phyloP scores from a whole-genome alignment of 2,797 vertebrate species.

The Lutjanus argentimaculatus region DNA sequence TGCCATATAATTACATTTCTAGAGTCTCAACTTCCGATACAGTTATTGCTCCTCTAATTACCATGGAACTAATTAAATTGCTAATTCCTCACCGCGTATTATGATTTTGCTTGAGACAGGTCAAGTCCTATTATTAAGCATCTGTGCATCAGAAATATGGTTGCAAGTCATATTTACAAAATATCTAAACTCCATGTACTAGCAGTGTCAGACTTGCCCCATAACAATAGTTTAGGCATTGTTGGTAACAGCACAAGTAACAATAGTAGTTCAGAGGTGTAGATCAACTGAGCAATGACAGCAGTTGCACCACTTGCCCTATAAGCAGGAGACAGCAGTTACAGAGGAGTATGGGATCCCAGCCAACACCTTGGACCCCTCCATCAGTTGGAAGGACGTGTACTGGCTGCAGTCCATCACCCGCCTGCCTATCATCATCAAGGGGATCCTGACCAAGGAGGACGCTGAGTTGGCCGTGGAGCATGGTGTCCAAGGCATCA shows the following conservation, averaged over 20 bases:
- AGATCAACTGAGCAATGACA: neutral
- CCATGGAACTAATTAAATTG: no score
- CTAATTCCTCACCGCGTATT: neutral
- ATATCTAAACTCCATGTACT: neutral
- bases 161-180: neutral
- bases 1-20: neutral
- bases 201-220: neutral
- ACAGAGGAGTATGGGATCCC: conserved; percentile 86
- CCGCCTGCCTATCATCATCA: conserved; percentile 92
- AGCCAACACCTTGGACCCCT: conserved; percentile 88
- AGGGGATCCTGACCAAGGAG: conserved; percentile 97
- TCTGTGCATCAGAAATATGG: neutral
- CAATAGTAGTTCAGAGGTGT: neutral
- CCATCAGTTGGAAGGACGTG: conserved; percentile 94
- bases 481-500: conserved; percentile 92
- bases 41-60: neutral
- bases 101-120: neutral
- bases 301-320: neutral
- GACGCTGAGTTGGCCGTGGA: conserved; percentile 94
- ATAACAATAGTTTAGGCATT: neutral
- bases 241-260: neutral
- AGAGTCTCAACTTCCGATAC: neutral
- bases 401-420: conserved; percentile 92
- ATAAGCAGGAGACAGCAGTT: conserved; percentile 76
- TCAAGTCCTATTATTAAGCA: neutral